Evolutionary conservation across 2,888 invertebrate species (phyloP).

Genomic region (Alentia gelatinosa): DNA sequence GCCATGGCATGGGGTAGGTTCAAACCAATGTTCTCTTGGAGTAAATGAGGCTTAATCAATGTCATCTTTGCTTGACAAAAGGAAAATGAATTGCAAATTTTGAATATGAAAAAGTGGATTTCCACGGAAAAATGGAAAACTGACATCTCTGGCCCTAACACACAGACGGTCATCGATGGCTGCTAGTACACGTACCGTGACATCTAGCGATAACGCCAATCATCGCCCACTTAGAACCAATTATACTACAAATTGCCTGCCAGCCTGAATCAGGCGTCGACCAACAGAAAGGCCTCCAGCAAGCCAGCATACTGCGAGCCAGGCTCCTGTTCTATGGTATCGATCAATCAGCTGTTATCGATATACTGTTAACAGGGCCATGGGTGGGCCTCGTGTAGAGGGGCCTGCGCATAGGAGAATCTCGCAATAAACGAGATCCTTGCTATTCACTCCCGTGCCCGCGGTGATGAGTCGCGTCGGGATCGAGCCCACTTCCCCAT

Average conservation of each 20-base stretch:
- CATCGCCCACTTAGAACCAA: background rate
- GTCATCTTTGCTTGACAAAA: no score
- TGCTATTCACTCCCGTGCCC: background rate
- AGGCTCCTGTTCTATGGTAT: background rate
- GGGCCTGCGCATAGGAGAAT: background rate
- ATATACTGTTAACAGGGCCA: background rate
- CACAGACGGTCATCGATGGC: background rate
- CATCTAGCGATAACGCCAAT: background rate
- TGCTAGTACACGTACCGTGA: background rate
- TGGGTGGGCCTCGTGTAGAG: background rate
- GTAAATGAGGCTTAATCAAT: no score
- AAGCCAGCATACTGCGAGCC: no score
- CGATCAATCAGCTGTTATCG: background rate
- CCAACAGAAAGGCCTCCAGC: background rate
- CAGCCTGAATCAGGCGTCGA: background rate
- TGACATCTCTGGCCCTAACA: no score
- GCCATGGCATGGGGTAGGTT: no score
- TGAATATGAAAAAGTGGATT: no score
- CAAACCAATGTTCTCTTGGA: no score
- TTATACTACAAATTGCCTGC: slow-evolving; percentile 17
- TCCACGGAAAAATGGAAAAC: no score
- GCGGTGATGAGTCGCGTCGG: background rate
- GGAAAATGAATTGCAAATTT: no score
- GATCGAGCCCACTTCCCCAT: background rate
- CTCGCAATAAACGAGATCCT: background rate